phyloP scores from a whole-genome alignment of 2,888 invertebrate species.

The Anticlea derivata region DNA sequence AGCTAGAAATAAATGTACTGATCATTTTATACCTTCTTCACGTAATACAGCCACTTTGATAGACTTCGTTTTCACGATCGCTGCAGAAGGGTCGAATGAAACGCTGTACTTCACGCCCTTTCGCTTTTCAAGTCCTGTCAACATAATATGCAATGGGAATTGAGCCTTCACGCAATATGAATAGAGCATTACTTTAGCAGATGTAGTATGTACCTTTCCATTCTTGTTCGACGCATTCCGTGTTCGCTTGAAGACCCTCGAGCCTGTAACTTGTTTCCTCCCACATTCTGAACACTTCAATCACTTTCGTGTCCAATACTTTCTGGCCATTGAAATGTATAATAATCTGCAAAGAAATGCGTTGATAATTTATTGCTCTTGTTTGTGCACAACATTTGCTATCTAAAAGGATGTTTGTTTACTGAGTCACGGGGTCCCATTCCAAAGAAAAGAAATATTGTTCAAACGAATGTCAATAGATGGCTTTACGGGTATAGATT shows the following conservation, averaged over 20 bases:
- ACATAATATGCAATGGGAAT: conserved; percentile 10
- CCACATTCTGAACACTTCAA: conserved; percentile 92
- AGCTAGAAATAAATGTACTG: no score
- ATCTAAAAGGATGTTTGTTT: no score
- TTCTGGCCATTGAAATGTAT: conserved; percentile 84
- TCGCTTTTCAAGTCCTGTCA: conserved; percentile 84
- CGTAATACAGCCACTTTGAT: conserved; percentile 94
- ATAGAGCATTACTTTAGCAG: conserved; percentile 1
- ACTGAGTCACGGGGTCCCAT: no score
- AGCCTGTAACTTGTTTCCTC: conserved; percentile 97
- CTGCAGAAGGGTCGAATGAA: conserved; percentile 87
- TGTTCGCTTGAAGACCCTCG: conserved; percentile 93
- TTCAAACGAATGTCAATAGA: no score
- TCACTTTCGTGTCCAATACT: conserved; percentile 86
- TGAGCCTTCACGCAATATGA: conserved; percentile 1
- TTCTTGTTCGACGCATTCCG: conserved; percentile 91
- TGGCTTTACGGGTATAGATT: no score
- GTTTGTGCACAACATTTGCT: background rate
- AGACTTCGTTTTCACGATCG: conserved; percentile 72
- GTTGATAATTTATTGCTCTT: background rate
- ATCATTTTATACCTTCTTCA: conserved; percentile 89
- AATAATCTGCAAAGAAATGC: conserved; percentile 55
- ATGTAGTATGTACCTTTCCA: conserved; percentile 77
- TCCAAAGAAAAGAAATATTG: no score
- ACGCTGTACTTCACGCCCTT: conserved; percentile 89